A percentile compares a stretch with the other conserved stretches of the same genome.
Evolutionary conservation across 2,888 invertebrate genomes (phyloP).

Genomic region (Phaedon cochleariae): DNA sequence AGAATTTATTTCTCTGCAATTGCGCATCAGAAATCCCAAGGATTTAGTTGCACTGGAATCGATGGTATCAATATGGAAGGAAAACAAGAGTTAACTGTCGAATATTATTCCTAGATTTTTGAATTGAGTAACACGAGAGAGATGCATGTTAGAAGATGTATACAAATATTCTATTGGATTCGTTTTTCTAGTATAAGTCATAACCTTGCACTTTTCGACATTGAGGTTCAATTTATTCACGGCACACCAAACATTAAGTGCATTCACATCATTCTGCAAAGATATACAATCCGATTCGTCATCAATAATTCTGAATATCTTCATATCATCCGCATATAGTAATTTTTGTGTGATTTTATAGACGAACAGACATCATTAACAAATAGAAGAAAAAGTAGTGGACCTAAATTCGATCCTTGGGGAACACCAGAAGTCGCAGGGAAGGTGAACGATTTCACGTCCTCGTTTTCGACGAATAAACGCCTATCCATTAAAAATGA

Average conservation of each 20-base stretch:
- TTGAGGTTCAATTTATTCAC: neutral
- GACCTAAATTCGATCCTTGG: neutral
- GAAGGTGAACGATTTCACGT: neutral
- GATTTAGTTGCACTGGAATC: neutral
- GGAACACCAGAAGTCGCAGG: neutral
- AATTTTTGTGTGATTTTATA: neutral
- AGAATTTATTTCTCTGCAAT: conserved; percentile 1
- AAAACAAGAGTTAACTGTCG: no score
- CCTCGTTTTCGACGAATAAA: neutral
- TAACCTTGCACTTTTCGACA: neutral
- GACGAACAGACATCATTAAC: neutral
- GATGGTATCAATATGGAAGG: neutral
- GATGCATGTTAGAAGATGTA: neutral
- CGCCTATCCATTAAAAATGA: neutral
- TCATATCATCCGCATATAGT: neutral
- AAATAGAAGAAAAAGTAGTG: neutral
- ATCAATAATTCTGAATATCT: neutral
- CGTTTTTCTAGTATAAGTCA: no score
- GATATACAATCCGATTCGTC: no score
- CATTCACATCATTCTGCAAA: neutral
- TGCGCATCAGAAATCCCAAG: no score
- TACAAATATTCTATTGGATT: conserved; percentile 1
- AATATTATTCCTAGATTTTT: no score
- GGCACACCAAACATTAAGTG: conserved; percentile 1
- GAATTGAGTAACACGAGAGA: no score